Base-by-base conservation (phyloP, 53 echinoderm and acorn worm species). In the Antedon mediterranea region DNA sequence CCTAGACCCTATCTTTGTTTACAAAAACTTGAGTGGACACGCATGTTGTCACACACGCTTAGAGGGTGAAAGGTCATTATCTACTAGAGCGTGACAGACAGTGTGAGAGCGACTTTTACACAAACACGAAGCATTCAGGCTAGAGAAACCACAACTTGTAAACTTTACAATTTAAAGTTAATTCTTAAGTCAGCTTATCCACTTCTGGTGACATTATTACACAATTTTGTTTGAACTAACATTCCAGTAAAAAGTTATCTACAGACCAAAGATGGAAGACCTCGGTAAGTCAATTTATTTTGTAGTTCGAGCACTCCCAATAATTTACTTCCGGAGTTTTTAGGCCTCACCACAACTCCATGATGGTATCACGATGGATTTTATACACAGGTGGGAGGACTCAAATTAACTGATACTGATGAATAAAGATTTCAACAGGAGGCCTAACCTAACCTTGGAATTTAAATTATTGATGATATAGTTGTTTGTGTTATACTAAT, bases 201-300 rank as follows among this genome's bases (percentile, higher is more conserved):
- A 6, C 2, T 23, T 8, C 20, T 57, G 57, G 11, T 23, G 14
- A 23, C 57, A 18, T 3, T 11, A 57, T 3, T 23, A 57, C 7
- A 57, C 20, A 57, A 2, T 26, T 15, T 13, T 57, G 11, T 57
- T 57, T 57, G 57, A 57, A 57, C 57, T 57, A 57, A 57, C 57
- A 57, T 57, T 57, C 57, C 57, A 57, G 57, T 57, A 2, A 26
- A 57, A 18, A 57, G 9, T 57, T 57, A 26, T 8, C 57, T 57
- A 18, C 43, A 74, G 20, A 81, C 75, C 31, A 30, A 76, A 32
- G 44, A 82, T 82, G 82, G 82, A 82, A 76, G 82, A 82, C 43
- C 76, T 82, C 26, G 82, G 82, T 82, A 76, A 82, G 82, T 82
- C 57, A 57, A 15, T 57, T 6, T 57, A 57, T 2, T 3, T 23